phyloP scores from a whole-genome alignment of 2,797 vertebrate species.

The Platyrinchus mystaceus region DNA sequence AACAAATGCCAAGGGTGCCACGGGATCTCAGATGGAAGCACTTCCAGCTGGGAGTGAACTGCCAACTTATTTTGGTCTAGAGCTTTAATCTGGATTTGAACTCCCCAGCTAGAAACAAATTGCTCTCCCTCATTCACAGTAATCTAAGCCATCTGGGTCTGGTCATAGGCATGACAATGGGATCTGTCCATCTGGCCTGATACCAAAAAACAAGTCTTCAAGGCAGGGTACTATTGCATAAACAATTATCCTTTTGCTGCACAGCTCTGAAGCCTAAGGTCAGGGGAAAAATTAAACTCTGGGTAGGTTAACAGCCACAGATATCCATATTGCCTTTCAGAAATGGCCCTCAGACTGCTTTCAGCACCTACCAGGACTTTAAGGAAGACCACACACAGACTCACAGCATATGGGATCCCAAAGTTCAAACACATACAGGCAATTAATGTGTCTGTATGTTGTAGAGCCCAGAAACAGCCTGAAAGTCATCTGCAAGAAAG shows the following conservation, averaged over 20 bases:
- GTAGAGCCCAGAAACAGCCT: background rate
- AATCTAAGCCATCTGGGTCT: background rate
- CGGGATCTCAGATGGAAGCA: background rate
- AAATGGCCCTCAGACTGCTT: background rate
- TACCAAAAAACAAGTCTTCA: background rate
- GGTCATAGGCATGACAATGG: background rate
- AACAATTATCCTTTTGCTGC: background rate
- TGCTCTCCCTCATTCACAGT: background rate
- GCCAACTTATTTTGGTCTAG: background rate
- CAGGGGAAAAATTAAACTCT: background rate
- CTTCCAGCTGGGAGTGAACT: background rate
- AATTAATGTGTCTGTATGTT: rapidly evolving
- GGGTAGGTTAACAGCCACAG: background rate
- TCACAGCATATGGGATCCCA: background rate
- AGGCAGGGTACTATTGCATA: background rate
- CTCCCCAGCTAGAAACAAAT: background rate
- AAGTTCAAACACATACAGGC: background rate
- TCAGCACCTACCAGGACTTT: background rate
- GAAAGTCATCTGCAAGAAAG: background rate
- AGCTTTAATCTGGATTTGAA: background rate
- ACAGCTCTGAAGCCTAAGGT: background rate
- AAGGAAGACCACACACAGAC: background rate
- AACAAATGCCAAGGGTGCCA: background rate
- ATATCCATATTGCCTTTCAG: background rate
- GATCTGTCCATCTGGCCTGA: background rate